Evolutionary conservation across 2,888 invertebrate species (phyloP).

Genomic region (Agonopterix heracliana): DNA sequence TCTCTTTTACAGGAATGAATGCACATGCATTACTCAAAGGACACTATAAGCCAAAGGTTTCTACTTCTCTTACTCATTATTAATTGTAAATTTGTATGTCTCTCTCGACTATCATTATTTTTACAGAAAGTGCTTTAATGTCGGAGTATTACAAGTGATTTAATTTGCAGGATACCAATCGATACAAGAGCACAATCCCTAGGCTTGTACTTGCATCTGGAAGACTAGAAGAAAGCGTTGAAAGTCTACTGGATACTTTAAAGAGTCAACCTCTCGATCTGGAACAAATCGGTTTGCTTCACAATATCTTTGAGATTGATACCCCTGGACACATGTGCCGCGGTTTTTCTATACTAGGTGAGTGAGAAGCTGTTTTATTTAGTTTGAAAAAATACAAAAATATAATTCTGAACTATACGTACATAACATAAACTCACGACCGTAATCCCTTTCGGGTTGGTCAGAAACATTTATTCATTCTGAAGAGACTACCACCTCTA

Average conservation of each 20-base stretch:
- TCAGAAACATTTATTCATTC: too few relatives aligned
- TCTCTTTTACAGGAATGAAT: conserved; percentile 37
- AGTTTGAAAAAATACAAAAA: too few relatives aligned
- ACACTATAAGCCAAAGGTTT: conserved; percentile 40
- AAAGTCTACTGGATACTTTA: conserved; percentile 26
- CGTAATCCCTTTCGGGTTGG: too few relatives aligned
- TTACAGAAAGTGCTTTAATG: too few relatives aligned
- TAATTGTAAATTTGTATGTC: too few relatives aligned
- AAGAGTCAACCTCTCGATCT: conserved; percentile 30
- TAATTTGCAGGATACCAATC: conserved; percentile 26
- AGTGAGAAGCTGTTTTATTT: conserved; percentile 8
- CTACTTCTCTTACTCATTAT: too few relatives aligned
- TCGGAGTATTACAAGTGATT: neutral
- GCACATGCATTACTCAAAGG: conserved; percentile 43
- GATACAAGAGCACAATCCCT: conserved; percentile 43
- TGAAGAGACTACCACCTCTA: too few relatives aligned
- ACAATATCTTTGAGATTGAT: conserved; percentile 44
- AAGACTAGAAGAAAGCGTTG: conserved; percentile 53
- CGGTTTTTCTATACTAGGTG: conserved; percentile 74
- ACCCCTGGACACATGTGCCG: conserved; percentile 74
- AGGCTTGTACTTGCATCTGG: conserved; percentile 63
- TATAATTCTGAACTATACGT: too few relatives aligned
- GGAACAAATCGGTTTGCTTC: conserved; percentile 50
- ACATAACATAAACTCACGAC: too few relatives aligned
- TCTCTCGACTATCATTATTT: too few relatives aligned